These are phyloP conservation scores for Mixornis gularis DNA, from an alignment of 2,113 vertebrate genomes.

Conservation along the genomic window DNA sequence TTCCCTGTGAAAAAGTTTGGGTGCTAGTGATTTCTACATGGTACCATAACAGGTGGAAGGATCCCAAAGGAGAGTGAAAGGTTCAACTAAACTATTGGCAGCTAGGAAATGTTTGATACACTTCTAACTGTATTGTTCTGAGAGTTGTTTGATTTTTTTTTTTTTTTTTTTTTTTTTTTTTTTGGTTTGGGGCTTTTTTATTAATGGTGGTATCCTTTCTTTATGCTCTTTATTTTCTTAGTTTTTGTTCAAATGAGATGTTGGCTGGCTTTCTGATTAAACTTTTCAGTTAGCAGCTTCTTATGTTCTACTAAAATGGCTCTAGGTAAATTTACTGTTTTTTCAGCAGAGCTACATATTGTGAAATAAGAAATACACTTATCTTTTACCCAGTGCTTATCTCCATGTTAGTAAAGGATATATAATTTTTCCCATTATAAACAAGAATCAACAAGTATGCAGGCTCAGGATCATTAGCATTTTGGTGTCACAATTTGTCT, in stretches of 20 bases:
- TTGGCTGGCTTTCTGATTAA: background rate
- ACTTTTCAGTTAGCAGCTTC: background rate
- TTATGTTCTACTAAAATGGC: background rate
- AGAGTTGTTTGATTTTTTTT: background rate
- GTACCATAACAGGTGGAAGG: background rate
- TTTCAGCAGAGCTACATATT: background rate
- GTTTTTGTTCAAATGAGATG: background rate
- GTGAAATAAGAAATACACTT: background rate
- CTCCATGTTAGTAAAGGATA: background rate
- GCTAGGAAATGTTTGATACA: background rate
- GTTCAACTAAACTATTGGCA: background rate
- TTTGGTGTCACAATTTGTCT: background rate
- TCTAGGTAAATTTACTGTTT: background rate
- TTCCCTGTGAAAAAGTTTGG: background rate
- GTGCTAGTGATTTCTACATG: background rate
- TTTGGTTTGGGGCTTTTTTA: rapidly evolving
- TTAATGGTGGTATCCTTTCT: background rate
- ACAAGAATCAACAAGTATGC: background rate
- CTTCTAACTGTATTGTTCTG: background rate
- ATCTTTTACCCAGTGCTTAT: background rate
- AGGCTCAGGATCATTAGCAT: background rate
- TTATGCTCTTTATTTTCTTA: background rate
- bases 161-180: background rate
- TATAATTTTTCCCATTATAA: background rate
- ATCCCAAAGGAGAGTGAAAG: background rate